phyloP scores from a whole-genome alignment of 2,113 vertebrate species.

The Uria lomvia region DNA sequence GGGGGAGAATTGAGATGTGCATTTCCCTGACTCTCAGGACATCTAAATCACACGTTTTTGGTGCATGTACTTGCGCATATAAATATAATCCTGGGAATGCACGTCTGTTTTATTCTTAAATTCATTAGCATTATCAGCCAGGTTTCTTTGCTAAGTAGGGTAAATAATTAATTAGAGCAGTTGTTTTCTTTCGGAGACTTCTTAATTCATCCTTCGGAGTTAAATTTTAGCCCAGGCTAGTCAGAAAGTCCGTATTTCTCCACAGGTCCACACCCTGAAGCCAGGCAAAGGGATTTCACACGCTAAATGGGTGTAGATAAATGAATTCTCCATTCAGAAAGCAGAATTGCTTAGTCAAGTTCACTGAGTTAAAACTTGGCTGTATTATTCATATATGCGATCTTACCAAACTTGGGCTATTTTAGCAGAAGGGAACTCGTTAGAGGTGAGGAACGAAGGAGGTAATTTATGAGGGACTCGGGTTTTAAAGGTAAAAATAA shows the following conservation, averaged over 20 bases:
- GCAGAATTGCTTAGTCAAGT: slow-evolving; percentile 62
- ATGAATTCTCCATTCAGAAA: slow-evolving; percentile 50
- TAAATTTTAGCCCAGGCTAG: neutral
- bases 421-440: slow-evolving; percentile 33
- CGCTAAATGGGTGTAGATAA: slow-evolving; percentile 29
- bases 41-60: neutral
- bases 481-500: slow-evolving; percentile 55
- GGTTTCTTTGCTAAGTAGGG: neutral
- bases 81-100: neutral
- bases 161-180: neutral
- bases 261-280: neutral
- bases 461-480: neutral
- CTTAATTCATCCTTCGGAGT: neutral
- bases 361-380: slow-evolving; percentile 52
- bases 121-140: neutral
- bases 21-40: neutral
- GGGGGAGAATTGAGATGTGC: neutral
- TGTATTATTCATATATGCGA: slow-evolving; percentile 19
- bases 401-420: slow-evolving; percentile 11
- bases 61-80: fast-evolving
- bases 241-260: neutral
- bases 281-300: slow-evolving; percentile 33
- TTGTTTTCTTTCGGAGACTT: neutral
- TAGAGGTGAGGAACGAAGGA: slow-evolving; percentile 24
- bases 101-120: neutral